Percentiles rank a stretch among this genome's conserved stretches.
Evolutionary conservation across 2,888 invertebrate species (phyloP).

Genomic region (Mythimna albipuncta): DNA sequence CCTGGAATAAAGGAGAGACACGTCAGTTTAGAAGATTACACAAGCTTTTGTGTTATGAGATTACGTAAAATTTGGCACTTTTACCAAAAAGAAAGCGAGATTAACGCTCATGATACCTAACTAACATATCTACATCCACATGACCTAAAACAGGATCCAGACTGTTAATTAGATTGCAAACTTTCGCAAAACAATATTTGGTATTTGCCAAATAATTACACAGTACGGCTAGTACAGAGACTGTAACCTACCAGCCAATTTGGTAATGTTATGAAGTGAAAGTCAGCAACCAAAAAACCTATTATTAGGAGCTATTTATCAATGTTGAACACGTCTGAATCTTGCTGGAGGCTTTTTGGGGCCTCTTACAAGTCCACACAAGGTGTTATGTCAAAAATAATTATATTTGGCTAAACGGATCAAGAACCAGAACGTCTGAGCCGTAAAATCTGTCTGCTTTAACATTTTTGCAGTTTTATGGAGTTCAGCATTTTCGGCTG

Average conservation of each 20-base stretch:
- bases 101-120: not conserved
- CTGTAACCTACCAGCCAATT: constrained; percentile 39
- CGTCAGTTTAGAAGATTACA: constrained; percentile 17
- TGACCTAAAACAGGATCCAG: constrained; percentile 42
- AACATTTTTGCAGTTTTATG: not conserved
- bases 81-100: constrained; percentile 36
- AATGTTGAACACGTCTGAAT: constrained; percentile 35
- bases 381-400: constrained; percentile 7
- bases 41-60: not conserved
- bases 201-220: constrained; percentile 57
- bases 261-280: constrained; percentile 56
- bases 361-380: not conserved
- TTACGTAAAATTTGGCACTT: not conserved
- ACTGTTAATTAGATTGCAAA: constrained; percentile 25
- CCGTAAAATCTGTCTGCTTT: not conserved
- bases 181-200: constrained; percentile 52
- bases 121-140: not conserved
- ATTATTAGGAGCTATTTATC: constrained; percentile 63
- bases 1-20: constrained; percentile 89
- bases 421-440: not conserved
- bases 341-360: constrained; percentile 25
- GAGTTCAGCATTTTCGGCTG: not conserved
- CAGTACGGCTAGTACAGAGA: constrained; percentile 6
- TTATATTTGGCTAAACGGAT: not conserved
- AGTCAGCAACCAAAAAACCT: constrained; percentile 56